These are phyloP conservation scores for Drosophila neonasuta DNA, from an alignment of 2,888 invertebrate species.

Conservation along the genomic window DNA sequence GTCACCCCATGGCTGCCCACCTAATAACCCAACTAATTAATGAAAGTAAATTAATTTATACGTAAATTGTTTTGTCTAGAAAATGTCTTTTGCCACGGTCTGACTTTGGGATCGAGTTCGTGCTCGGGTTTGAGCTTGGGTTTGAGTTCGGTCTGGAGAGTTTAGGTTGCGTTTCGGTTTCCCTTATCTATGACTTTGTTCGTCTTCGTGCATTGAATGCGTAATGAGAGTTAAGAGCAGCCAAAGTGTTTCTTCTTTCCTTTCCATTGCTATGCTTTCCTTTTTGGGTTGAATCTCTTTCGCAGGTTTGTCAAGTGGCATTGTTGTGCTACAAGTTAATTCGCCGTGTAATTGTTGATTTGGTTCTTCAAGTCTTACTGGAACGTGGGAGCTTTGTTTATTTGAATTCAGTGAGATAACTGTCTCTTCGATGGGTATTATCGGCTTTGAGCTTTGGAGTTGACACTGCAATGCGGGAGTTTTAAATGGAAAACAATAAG, in stretches of 20 bases:
- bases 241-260: slow-evolving; percentile 25
- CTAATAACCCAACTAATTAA: slow-evolving; percentile 78
- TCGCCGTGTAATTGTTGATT: slow-evolving; percentile 64
- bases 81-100: slow-evolving; percentile 46
- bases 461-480: slow-evolving; percentile 23
- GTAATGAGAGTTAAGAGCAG: slow-evolving; percentile 57
- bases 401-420: slow-evolving; percentile 43
- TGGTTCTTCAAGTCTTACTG: slow-evolving; percentile 62
- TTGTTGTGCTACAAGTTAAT: slow-evolving; percentile 48
- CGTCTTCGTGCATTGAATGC: slow-evolving; percentile 66
- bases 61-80: slow-evolving; percentile 75
- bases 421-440: slow-evolving; percentile 32
- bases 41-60: slow-evolving; percentile 81
- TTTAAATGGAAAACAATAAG: neutral
- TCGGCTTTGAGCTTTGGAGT: slow-evolving; percentile 30
- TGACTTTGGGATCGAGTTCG: slow-evolving; percentile 24
- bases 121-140: slow-evolving; percentile 7
- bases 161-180: slow-evolving; percentile 28
- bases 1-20: slow-evolving; percentile 59
- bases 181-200: slow-evolving; percentile 65
- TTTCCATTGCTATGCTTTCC: slow-evolving; percentile 11
- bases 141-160: slow-evolving; percentile 4
- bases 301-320: slow-evolving; percentile 45
- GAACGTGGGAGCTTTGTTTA: slow-evolving; percentile 73
- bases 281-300: slow-evolving; percentile 24